phyloP scores from a whole-genome alignment of 2,888 invertebrate genomes.

The Acronicta aceris region DNA sequence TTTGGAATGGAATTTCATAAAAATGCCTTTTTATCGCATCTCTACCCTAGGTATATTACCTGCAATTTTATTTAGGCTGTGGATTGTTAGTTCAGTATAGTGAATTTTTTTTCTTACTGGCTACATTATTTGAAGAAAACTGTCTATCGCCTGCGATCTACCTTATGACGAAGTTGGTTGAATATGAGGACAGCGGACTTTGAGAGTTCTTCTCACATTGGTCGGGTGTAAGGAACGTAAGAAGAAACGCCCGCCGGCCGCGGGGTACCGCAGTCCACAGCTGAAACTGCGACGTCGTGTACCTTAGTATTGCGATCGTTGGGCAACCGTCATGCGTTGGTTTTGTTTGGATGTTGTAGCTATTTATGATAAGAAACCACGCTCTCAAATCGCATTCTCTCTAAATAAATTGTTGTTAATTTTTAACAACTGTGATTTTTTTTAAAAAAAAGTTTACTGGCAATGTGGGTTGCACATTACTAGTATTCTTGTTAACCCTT shows the following conservation, averaged over 20 bases:
- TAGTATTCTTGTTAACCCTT: no score
- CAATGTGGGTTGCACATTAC: no score
- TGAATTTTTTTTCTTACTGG: no score
- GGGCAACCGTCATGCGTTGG: constrained; percentile 6
- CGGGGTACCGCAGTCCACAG: constrained; percentile 73
- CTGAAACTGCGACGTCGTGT: constrained; percentile 47
- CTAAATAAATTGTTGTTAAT: not conserved
- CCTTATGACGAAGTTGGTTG: constrained; percentile 38
- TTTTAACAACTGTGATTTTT: no score
- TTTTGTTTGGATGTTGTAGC: not conserved
- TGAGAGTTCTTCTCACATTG: constrained; percentile 72
- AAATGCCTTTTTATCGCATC: no score
- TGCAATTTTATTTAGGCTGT: no score
- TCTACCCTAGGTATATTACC: no score
- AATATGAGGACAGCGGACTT: constrained; percentile 66
- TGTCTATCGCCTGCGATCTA: not conserved
- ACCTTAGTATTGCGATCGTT: constrained; percentile 14
- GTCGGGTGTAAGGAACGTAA: constrained; percentile 80
- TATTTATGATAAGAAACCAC: not conserved
- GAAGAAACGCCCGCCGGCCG: constrained; percentile 81
- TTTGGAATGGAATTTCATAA: no score
- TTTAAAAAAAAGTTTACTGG: no score
- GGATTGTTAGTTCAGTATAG: no score
- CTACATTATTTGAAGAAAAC: no score
- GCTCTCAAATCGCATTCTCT: not conserved